A percentile compares a stretch with the other conserved stretches of the same genome.
phyloP scores from a whole-genome alignment of 2,797 vertebrate genomes.

The Acropternis orthonyx region DNA sequence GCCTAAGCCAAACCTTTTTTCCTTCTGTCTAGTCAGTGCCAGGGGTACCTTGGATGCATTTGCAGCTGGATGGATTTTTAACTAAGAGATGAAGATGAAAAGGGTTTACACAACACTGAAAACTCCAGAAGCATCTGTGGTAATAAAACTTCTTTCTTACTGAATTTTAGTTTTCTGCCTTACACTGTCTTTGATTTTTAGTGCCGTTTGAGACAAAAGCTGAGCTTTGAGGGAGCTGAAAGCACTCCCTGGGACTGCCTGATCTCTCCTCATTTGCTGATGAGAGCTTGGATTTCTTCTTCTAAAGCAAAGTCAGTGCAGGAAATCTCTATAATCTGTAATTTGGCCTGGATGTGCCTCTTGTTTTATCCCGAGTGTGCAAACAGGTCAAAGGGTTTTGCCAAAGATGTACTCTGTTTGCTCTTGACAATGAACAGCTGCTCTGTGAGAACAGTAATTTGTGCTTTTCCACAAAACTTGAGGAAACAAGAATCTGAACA shows the following conservation, averaged over 20 bases:
- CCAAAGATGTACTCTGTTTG: not conserved
- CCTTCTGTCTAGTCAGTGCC: not conserved
- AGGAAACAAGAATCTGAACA: not conserved
- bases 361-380: accelerated
- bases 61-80: not conserved
- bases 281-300: not conserved
- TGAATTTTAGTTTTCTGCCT: not conserved
- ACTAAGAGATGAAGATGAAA: not conserved
- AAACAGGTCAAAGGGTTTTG: not conserved
- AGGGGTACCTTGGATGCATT: not conserved
- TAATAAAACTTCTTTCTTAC: not conserved
- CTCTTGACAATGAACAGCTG: not conserved
- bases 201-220: not conserved
- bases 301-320: not conserved
- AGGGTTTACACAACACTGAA: not conserved
- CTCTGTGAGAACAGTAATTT: not conserved
- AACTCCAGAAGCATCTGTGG: not conserved
- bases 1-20: not conserved
- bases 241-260: not conserved
- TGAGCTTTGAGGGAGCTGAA: not conserved
- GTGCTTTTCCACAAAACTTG: not conserved
- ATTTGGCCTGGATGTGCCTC: accelerated
- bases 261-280: not conserved
- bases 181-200: not conserved
- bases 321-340: not conserved